Conservation (phyloP, 2,888 invertebrate genomes). For the Muschampia plurimacula region DNA sequence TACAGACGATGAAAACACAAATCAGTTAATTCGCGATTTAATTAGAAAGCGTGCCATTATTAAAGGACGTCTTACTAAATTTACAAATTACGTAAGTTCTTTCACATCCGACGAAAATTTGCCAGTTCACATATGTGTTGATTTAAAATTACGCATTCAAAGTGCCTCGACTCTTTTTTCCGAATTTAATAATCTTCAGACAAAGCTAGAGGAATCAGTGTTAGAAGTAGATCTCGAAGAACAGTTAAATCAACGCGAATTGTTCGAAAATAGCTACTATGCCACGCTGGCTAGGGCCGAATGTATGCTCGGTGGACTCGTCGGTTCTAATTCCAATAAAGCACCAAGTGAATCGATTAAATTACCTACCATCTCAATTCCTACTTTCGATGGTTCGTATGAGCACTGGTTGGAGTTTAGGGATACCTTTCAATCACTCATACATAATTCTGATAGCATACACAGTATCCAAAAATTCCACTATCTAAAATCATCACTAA, state of each 20-base stretch:
- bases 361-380: too few relatives aligned
- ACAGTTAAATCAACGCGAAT: not conserved
- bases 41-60: constrained; percentile 25
- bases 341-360: too few relatives aligned
- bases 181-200: not conserved
- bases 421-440: too few relatives aligned
- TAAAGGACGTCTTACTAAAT: constrained; percentile 25
- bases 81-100: constrained; percentile 1
- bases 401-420: too few relatives aligned
- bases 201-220: not conserved
- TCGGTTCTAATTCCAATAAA: too few relatives aligned
- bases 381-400: too few relatives aligned
- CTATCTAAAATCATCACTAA: too few relatives aligned
- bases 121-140: constrained; percentile 3
- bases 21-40: constrained; percentile 21
- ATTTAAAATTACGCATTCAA: not conserved
- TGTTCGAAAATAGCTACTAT: too few relatives aligned
- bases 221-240: not conserved
- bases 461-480: too few relatives aligned
- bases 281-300: too few relatives aligned
- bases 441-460: too few relatives aligned
- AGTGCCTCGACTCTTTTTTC: not conserved
- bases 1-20: constrained; percentile 11
- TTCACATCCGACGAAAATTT: constrained; percentile 17
- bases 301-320: too few relatives aligned